Percentiles rank a stretch among this genome's conserved stretches.
Evolutionary conservation across 2,888 invertebrate genomes (phyloP).

Genomic region (Dolichomitus sp.): DNA sequence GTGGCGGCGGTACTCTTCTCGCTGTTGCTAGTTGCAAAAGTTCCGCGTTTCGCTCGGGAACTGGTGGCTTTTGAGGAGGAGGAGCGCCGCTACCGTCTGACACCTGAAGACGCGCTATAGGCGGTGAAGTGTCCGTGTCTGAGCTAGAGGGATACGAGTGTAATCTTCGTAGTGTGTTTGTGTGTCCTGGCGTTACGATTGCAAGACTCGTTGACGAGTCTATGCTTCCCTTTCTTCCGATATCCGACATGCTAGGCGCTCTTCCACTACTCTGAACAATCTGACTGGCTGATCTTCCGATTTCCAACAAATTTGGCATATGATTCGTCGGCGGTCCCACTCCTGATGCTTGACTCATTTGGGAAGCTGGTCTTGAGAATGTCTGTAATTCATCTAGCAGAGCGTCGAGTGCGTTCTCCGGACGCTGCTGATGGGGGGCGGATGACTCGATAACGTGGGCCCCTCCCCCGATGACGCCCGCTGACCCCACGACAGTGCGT

Average conservation of each 20-base stretch:
- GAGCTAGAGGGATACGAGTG: constrained; percentile 96
- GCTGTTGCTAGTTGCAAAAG: constrained; percentile 91
- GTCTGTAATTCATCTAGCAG: constrained; percentile 97
- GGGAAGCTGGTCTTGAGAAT: constrained; percentile 91
- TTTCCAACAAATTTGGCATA: constrained; percentile 69
- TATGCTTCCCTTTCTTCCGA: constrained; percentile 88
- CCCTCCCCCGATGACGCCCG: constrained; percentile 89
- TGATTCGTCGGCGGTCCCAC: constrained; percentile 58
- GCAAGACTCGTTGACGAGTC: constrained; percentile 86
- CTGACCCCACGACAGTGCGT: constrained; percentile 88
- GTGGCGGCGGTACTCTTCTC: constrained; percentile 95
- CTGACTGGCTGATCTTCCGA: constrained; percentile 72
- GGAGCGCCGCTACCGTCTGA: constrained; percentile 84
- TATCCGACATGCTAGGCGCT: constrained; percentile 87
- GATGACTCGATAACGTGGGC: constrained; percentile 87
- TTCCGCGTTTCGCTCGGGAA: constrained; percentile 94
- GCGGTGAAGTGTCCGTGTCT: constrained; percentile 93
- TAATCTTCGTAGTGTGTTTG: constrained; percentile 89
- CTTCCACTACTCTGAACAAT: constrained; percentile 67
- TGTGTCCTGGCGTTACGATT: constrained; percentile 79
- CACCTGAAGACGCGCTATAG: constrained; percentile 89
- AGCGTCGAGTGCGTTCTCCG: constrained; percentile 99
- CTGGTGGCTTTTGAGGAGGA: constrained; percentile 90
- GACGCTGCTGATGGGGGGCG: constrained; percentile 89
- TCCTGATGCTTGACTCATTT: constrained; percentile 78